Evolutionary conservation across 2,888 invertebrate species (phyloP).

Genomic region (Lamellibrachia columna): DNA sequence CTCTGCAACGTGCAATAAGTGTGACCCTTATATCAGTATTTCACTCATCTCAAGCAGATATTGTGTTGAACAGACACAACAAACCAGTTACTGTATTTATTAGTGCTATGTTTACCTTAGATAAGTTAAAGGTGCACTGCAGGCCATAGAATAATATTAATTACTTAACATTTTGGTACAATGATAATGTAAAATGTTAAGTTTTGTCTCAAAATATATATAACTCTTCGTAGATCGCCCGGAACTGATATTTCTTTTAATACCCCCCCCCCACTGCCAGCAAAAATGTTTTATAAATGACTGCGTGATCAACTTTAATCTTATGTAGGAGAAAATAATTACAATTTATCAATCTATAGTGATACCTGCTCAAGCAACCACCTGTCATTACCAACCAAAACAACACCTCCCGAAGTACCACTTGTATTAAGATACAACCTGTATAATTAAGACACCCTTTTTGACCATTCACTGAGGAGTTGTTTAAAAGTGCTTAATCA

Average conservation of each 20-base stretch:
- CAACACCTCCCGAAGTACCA: too few relatives aligned
- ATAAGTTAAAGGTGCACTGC: neutral
- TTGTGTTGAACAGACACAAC: neutral
- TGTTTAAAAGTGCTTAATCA: too few relatives aligned
- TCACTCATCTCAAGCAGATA: neutral
- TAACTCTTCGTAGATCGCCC: neutral
- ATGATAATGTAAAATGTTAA: neutral
- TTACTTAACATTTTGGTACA: neutral
- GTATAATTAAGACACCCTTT: too few relatives aligned
- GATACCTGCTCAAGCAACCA: too few relatives aligned
- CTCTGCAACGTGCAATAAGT: conserved; percentile 68
- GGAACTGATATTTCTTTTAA: neutral
- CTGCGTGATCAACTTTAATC: neutral
- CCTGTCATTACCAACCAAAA: too few relatives aligned
- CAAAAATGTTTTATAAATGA: neutral
- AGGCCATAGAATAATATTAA: neutral
- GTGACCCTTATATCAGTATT: neutral
- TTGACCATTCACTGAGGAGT: too few relatives aligned
- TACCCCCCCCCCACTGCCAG: neutral
- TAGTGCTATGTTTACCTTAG: too few relatives aligned
- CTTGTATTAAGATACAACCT: too few relatives aligned
- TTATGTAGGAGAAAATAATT: neutral
- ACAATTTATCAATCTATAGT: neutral
- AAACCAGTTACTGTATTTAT: too few relatives aligned
- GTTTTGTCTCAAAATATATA: neutral